Evolutionary conservation across 2,888 invertebrate genomes (phyloP).

Genomic region (Lasius fuliginosus): DNA sequence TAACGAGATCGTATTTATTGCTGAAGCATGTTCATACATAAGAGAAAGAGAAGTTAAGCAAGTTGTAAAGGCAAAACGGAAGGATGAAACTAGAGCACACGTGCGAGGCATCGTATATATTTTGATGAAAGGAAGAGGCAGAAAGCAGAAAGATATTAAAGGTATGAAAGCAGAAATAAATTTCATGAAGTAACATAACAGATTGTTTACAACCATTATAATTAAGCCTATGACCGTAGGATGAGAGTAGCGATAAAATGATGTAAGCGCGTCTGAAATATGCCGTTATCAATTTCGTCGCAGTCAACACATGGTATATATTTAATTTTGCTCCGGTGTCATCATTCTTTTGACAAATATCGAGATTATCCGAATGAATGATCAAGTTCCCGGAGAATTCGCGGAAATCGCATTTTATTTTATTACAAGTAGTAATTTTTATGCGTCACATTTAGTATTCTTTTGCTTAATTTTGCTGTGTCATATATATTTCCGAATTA

Average conservation of each 20-base stretch:
- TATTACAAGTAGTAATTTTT: not conserved
- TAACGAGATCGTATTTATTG: conserved; percentile 9
- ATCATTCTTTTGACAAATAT: conserved; percentile 19
- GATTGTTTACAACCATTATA: conserved; percentile 28
- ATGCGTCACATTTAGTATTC: not conserved
- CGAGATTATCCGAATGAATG: conserved; percentile 27
- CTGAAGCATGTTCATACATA: conserved; percentile 1
- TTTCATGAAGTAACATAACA: not conserved
- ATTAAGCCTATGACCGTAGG: not conserved
- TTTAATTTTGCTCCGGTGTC: conserved; percentile 10
- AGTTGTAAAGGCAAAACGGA: conserved; percentile 2
- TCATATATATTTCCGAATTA: not conserved
- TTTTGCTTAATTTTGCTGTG: not conserved
- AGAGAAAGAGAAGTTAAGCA: conserved; percentile 8
- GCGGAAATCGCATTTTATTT: not conserved
- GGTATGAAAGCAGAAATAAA: conserved; percentile 27
- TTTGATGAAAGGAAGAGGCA: not conserved
- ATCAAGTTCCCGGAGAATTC: conserved; percentile 1
- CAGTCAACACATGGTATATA: not conserved
- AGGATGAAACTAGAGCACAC: conserved; percentile 31
- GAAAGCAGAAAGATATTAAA: not conserved
- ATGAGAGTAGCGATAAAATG: conserved; percentile 25
- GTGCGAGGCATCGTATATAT: conserved; percentile 9
- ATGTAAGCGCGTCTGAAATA: conserved; percentile 31
- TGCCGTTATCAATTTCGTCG: conserved; percentile 29